Base-by-base conservation (phyloP, 2,888 invertebrate species). In the Ectemnius continuus region DNA sequence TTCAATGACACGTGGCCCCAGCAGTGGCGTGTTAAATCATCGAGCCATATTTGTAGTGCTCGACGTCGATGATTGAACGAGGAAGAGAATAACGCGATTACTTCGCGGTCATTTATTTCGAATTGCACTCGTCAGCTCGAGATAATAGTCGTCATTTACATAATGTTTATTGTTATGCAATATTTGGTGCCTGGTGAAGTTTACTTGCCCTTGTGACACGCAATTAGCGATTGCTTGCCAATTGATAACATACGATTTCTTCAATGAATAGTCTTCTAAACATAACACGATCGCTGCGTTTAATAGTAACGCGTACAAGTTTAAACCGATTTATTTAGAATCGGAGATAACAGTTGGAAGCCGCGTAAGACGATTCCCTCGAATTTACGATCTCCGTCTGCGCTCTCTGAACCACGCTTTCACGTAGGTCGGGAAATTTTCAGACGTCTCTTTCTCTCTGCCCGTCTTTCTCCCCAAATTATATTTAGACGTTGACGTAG, bases 401-500 rank as follows among this genome's bases (percentile, higher is more conserved):
- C 18, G 18, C 58, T 58, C 26, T 63, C 14, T 18, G 65, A 59
- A 52, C 52, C 11, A 74, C 5, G 36, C 66, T 61, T 82, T 83
- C 74, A 65, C 74, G 78, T 82, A 83, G 84, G 84, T 86, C 81
- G 83, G 75, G 81, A 82, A 80, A 73, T 73, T 36, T 73, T 75
- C 77, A 63, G 69, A 11, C 61, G 66, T 65, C 16, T 71, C 61
- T 66, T 62, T 65, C 65, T 58, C 36, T 11, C 36, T 36, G n/a
- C n/a, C 8, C 11, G 36, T 36, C 45, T 65, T 36, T 76, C 60
- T 73, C 70, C 67, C 68, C 62, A 66, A 64, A 75, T 79, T 87
- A 84, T 86, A 86, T 87, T 86, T 88, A 88, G 87, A 83, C 71
- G 36, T 67, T 85, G 85, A 86, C 85, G 85, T 72, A 65, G 65